These are phyloP conservation scores for Alsophila aescularia DNA, from an alignment of 2,888 invertebrate species.

Conservation along the genomic window DNA sequence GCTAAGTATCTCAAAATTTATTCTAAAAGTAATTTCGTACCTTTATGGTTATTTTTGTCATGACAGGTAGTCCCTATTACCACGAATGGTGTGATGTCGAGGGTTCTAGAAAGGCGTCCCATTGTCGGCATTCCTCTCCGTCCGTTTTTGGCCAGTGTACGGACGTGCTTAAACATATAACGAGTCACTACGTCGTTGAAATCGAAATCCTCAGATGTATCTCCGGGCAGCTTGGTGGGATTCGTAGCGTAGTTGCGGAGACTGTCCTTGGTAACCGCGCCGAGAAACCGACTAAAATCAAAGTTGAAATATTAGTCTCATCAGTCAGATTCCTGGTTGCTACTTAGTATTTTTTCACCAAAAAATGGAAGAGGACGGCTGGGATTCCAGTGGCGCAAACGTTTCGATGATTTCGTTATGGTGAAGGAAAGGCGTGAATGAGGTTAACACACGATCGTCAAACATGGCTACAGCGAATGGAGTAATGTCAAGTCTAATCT, in stretches of 20 bases:
- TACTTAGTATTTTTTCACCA: too few species aligned
- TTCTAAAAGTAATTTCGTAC: too few species aligned
- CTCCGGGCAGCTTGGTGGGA: constrained; percentile 60
- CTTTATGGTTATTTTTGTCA: constrained; percentile 8
- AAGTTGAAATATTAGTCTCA: constrained; percentile 15
- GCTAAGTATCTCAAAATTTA: too few species aligned
- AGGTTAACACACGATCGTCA: too few species aligned
- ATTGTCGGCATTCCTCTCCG: constrained; percentile 74
- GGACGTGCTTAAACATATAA: constrained; percentile 87
- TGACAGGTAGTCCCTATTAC: constrained; percentile 72
- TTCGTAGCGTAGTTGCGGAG: constrained; percentile 85
- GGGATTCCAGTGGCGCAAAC: too few species aligned
- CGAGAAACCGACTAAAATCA: constrained; percentile 46
- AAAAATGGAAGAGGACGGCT: too few species aligned
- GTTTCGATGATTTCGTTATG: too few species aligned
- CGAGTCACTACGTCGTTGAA: constrained; percentile 84
- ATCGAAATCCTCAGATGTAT: constrained; percentile 74
- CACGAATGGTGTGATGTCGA: constrained; percentile 91
- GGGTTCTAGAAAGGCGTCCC: constrained; percentile 88
- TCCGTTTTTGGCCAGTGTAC: constrained; percentile 83
- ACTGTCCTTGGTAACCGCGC: constrained; percentile 69
- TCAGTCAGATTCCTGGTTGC: too few species aligned
- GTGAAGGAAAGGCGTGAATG: too few species aligned
- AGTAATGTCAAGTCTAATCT: too few species aligned
- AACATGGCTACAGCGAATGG: too few species aligned